phyloP scores from a whole-genome alignment of 2,888 invertebrate genomes.

The Diplazon laetatorius region DNA sequence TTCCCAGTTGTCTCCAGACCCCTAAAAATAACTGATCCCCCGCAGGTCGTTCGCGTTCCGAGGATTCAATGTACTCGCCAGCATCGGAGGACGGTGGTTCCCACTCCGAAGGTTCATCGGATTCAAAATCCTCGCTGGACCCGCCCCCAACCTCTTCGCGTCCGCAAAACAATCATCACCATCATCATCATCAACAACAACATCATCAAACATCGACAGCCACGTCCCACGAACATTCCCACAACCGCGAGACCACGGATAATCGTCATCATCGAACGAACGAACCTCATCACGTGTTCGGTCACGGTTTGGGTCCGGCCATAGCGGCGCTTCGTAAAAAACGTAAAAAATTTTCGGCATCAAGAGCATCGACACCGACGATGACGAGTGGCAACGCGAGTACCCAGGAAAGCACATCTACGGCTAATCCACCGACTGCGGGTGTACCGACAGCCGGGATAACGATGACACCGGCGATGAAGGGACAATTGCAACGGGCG shows the following conservation, averaged over 20 bases:
- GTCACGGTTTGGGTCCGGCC: constrained; percentile 82
- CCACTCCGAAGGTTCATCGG: constrained; percentile 86
- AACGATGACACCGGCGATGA: constrained; percentile 67
- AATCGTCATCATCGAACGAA: constrained; percentile 61
- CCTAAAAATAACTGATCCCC: neutral
- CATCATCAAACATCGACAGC: constrained; percentile 64
- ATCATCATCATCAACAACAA: constrained; percentile 70
- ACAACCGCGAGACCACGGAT: constrained; percentile 43
- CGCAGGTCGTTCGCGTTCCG: constrained; percentile 85
- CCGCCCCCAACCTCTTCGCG: constrained; percentile 75
- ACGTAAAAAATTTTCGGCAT: constrained; percentile 92
- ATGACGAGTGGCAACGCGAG: constrained; percentile 82
- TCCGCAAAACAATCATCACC: constrained; percentile 70
- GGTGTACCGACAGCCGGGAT: constrained; percentile 36
- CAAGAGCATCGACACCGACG: constrained; percentile 86
- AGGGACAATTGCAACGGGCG: constrained; percentile 86
- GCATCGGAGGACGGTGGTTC: constrained; percentile 88
- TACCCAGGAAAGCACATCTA: constrained; percentile 71
- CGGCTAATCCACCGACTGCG: constrained; percentile 40
- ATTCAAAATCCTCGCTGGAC: constrained; percentile 88
- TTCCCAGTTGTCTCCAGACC: neutral
- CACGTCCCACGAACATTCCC: constrained; percentile 62
- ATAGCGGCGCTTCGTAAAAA: constrained; percentile 90
- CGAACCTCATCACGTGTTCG: constrained; percentile 79
- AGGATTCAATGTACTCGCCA: constrained; percentile 91